Evolutionary conservation across 2,888 invertebrate genomes (phyloP).

Genomic region (Omphaloscelis lunosa): DNA sequence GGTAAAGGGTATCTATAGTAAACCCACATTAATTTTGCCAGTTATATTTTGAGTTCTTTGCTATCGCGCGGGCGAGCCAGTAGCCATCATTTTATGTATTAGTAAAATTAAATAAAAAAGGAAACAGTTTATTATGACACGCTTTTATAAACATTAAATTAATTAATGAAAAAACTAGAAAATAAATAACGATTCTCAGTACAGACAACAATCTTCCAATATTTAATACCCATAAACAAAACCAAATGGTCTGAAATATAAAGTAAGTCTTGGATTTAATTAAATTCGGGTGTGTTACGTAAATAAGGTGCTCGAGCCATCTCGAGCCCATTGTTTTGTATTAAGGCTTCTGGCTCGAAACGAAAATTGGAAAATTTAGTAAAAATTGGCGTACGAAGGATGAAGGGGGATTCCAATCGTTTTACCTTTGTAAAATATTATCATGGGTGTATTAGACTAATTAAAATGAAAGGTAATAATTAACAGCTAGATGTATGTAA

Average conservation of each 20-base stretch:
- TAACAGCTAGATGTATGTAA: too few species aligned
- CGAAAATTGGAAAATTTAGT: constrained; percentile 61
- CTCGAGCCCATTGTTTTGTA: constrained; percentile 54
- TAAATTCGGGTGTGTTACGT: constrained; percentile 63
- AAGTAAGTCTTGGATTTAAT: constrained; percentile 59
- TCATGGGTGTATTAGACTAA: not conserved
- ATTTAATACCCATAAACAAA: constrained; percentile 59
- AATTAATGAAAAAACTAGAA: not conserved
- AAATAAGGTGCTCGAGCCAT: constrained; percentile 51
- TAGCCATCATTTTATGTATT: not conserved
- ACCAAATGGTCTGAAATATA: constrained; percentile 41
- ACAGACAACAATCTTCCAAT: constrained; percentile 37
- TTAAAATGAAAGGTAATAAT: not conserved
- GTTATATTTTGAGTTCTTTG: not conserved
- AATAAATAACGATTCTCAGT: constrained; percentile 2
- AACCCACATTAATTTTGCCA: not conserved
- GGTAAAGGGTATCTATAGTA: not conserved
- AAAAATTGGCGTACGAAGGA: not conserved
- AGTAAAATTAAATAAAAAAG: not conserved
- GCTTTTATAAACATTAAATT: not conserved
- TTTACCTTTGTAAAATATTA: constrained; percentile 6
- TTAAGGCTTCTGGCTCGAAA: constrained; percentile 51
- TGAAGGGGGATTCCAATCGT: not conserved
- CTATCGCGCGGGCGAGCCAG: not conserved
- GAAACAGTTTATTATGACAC: not conserved